Percentiles rank a stretch among this genome's conserved stretches.
Evolutionary conservation across 2,888 invertebrate species (phyloP).

Genomic region (Adineta ricciae): DNA sequence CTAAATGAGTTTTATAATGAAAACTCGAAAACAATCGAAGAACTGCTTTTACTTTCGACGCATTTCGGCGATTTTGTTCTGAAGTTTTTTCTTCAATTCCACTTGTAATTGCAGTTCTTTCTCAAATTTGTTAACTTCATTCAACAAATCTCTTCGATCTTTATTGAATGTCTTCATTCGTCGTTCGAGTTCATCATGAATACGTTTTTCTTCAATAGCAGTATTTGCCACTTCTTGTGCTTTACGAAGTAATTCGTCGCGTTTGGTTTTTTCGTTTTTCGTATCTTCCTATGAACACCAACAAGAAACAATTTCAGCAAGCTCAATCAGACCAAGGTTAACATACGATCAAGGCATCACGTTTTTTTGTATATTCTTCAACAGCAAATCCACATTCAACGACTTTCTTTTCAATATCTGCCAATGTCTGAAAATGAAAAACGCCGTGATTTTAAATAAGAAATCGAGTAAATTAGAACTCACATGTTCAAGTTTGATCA

Average conservation of each 20-base stretch:
- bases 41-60: neutral
- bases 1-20: neutral
- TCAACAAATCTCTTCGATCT: neutral
- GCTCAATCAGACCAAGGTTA: neutral
- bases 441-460: no score
- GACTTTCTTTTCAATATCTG: neutral
- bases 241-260: slow-evolving; percentile 12
- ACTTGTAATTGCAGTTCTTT: neutral
- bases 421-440: neutral
- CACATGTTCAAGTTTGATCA: neutral
- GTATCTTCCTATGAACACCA: neutral
- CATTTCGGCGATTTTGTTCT: neutral
- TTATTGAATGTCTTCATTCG: neutral
- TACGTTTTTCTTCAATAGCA: neutral
- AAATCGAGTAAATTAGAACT: no score
- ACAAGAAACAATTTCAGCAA: neutral
- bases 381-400: neutral
- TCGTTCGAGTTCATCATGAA: slow-evolving; percentile 4
- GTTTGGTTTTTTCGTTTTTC: neutral
- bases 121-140: neutral
- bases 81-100: slow-evolving; percentile 17
- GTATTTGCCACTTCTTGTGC: neutral
- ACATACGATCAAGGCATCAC: neutral
- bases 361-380: neutral
- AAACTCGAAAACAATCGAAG: neutral